Base-by-base conservation (phyloP, 2,888 invertebrate genomes). In the Herminia tarsipennalis region DNA sequence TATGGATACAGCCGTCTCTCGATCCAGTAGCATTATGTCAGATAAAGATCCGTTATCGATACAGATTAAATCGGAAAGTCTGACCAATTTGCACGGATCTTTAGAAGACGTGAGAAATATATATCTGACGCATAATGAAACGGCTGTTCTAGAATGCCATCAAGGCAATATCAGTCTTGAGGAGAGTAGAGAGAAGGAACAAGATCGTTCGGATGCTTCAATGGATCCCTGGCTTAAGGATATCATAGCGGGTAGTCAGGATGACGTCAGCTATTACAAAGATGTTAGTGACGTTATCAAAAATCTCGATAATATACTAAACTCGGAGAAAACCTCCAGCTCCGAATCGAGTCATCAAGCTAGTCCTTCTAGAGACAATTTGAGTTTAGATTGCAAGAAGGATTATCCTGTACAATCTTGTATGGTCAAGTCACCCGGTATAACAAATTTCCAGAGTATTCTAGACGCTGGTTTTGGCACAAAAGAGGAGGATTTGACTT, bases 61-160 rank as follows among this genome's bases (percentile, higher is more conserved):
- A 18, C 88, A 86, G 66, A 76, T 82, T 35, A 92, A 88, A 59
- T 92, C 93, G 0, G 93, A 93, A 22, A 93, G 93, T 61, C 78
- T 94, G 24, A 93, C 92, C 24, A 95, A 95, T 70, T 85, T 96
- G 0, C 94, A 95, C 61, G 95, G 95, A 0, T 95, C 95, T 1
- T 79, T 95, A 2, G 94, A 94, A 47, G 93, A 93, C 66, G 88
- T 93, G 0, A 74, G 87, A 16, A 89, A 89, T 46, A 89, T 89
- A 44, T 89, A 90, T 64, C 85, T 90, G 48, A 87, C 86, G 5
- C 90, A 89, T 61, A 85, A 87, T 45, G 91, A 91, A 61, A 82
- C 78, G 5, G 77, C 89, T 0, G 70, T 77, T 0, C 73, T 84
- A 3, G 90, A 90, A 43, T 88, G 89, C 46, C 86, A 88, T 40